Evolutionary conservation across 2,888 invertebrate species (phyloP).

Genomic region (Phalera bucephala): DNA sequence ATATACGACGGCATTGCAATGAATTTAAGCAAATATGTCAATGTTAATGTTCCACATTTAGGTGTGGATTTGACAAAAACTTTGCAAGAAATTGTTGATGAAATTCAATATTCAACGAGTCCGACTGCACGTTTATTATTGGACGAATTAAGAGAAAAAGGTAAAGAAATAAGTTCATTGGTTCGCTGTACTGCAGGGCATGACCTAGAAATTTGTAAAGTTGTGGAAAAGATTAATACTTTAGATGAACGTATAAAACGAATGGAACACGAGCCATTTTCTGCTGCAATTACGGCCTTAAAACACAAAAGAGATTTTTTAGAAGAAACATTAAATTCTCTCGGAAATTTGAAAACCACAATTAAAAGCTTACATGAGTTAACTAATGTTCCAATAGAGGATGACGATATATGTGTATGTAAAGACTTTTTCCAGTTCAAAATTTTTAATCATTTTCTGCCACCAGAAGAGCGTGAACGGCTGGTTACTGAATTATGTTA

Average conservation of each 20-base stretch:
- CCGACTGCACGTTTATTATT: conserved; percentile 43
- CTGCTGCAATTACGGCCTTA: conserved; percentile 61
- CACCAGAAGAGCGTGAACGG: conserved; percentile 55
- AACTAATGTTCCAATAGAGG: conserved; percentile 37
- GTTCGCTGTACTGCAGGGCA: conserved; percentile 54
- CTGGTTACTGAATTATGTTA: conserved; percentile 67
- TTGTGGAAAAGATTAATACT: conserved; percentile 56
- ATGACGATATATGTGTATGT: conserved; percentile 56
- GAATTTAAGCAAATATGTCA: conserved; percentile 52
- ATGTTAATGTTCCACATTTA: conserved; percentile 48
- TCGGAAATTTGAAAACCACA: conserved; percentile 61
- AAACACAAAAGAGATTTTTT: conserved; percentile 61
- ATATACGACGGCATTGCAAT: conserved; percentile 59
- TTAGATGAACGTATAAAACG: conserved; percentile 59
- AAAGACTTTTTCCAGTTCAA: conserved; percentile 65
- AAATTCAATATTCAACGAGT: conserved; percentile 42
- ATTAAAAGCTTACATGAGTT: conserved; percentile 44
- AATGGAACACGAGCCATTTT: conserved; percentile 49
- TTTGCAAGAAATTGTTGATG: conserved; percentile 62
- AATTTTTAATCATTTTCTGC: conserved; percentile 68
- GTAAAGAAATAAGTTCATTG: conserved; percentile 54
- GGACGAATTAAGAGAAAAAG: conserved; percentile 51
- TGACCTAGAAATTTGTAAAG: conserved; percentile 61
- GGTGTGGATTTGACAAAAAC: conserved; percentile 56
- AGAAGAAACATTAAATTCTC: conserved; percentile 47